Evolutionary conservation across 2,113 vertebrate genomes (phyloP).

Genomic region (Syrmaticus mikado): DNA sequence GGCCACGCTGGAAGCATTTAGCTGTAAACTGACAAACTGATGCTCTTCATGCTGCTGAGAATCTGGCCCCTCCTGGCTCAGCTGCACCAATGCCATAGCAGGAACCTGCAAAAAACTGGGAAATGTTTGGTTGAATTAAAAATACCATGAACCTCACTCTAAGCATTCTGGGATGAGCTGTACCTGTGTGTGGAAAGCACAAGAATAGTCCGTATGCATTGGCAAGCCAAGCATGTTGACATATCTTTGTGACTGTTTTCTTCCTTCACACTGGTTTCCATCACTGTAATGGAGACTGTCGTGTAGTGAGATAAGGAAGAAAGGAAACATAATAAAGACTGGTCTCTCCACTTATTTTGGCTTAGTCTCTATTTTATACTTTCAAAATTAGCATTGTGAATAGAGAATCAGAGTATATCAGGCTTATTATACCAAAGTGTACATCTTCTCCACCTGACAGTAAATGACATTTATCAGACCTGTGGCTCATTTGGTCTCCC

Average conservation of each 20-base stretch:
- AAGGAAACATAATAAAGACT: background rate
- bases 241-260: background rate
- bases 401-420: background rate
- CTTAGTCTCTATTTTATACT: background rate
- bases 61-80: background rate
- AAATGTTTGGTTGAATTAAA: background rate
- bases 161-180: background rate
- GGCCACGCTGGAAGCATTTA: background rate
- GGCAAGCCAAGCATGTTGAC: background rate
- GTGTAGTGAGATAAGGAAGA: background rate
- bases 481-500: background rate
- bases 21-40: background rate
- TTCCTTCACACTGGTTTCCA: background rate
- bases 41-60: fast-evolving
- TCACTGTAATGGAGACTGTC: background rate
- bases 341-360: background rate
- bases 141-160: background rate
- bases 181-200: background rate
- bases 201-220: background rate
- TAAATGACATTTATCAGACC: background rate
- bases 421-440: background rate
- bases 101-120: background rate
- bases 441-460: background rate
- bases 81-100: background rate
- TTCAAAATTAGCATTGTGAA: background rate